Evolutionary conservation across 2,113 vertebrate species (phyloP), one percentile per base, ranked within the genome.

Genomic region (Protobothrops mucrosquamatus): DNA sequence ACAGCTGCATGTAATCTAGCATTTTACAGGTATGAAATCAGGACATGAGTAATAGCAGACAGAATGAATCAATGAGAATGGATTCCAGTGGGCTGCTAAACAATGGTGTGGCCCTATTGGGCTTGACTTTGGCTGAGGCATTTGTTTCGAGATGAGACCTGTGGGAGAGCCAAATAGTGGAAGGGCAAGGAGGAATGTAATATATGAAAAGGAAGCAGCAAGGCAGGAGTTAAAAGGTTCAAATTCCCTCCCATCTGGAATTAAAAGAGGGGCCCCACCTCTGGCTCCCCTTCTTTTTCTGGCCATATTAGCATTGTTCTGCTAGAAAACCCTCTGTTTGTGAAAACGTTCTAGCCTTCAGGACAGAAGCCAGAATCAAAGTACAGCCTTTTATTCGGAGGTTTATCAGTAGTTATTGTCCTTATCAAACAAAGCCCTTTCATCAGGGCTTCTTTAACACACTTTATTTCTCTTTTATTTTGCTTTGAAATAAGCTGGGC

Each of bases 401-500:
- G 98, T 98, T 97, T 98, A 98, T 98, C 98, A 97, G 97, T 98
- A 97, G 96, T 97, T 98, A 98, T 98, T 98, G 98, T 98, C 98
- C 97, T 96, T 94, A 98, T 99, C 99, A 99, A 99, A 99, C 99
- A 99, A 99, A 99, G 98, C 96, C 98, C 98, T 99, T 99, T 99
- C 98, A 99, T 99, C 98, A 98, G 97, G 98, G 98, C 96, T 98
- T 98, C 98, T 99, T 98, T 99, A 99, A 99, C 98, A 98, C 98
- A 98, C 98, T 99, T 98, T 98, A 98, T 98, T 97, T 98, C 98
- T 98, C 98, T 98, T 99, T 99, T 99, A 99, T 99, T 99, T 99
- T 98, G 98, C 99, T 99, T 99, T 99, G 98, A 99, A 99, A 99
- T 99, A 99, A 99, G 98, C 98, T 96, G 98, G 98, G 99, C 99